phyloP scores from a whole-genome alignment of 2,797 vertebrate genomes.

The Astyanax mexicanus region DNA sequence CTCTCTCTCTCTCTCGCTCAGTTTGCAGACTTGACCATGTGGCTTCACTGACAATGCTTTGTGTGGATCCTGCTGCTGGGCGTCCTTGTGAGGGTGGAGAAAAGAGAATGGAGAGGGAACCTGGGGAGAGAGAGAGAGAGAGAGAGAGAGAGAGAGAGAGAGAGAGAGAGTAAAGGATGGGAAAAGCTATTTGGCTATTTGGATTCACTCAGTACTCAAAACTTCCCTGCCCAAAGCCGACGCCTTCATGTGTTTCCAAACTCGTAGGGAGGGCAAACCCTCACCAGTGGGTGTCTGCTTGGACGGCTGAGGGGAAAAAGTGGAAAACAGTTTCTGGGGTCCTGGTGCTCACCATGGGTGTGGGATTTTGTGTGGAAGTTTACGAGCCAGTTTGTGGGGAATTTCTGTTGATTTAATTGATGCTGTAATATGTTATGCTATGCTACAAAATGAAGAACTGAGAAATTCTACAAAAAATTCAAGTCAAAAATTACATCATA shows the following conservation, averaged over 20 bases:
- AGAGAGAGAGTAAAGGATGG: background rate
- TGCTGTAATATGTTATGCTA: background rate
- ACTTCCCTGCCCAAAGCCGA: background rate
- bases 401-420: background rate
- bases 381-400: background rate
- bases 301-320: background rate
- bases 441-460: background rate
- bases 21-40: slow-evolving; percentile 46
- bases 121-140: background rate
- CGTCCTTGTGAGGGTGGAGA: slow-evolving; percentile 20
- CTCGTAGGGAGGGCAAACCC: background rate
- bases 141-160: background rate
- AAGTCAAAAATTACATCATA: too few relatives aligned
- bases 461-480: background rate
- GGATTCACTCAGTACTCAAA: background rate
- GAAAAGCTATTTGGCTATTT: background rate
- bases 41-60: slow-evolving; percentile 27
- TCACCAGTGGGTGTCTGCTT: background rate
- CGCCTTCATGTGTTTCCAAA: slow-evolving; percentile 16
- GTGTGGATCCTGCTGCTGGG: slow-evolving; percentile 21
- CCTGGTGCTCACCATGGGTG: background rate
- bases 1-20: slow-evolving; percentile 50
- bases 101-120: background rate
- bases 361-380: background rate
- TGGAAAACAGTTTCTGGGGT: slow-evolving; percentile 1